Evolutionary conservation across 2,797 vertebrate species (phyloP), one percentile per base, ranked within the genome.

Genomic region (Myoxocephalus aenaeus): DNA sequence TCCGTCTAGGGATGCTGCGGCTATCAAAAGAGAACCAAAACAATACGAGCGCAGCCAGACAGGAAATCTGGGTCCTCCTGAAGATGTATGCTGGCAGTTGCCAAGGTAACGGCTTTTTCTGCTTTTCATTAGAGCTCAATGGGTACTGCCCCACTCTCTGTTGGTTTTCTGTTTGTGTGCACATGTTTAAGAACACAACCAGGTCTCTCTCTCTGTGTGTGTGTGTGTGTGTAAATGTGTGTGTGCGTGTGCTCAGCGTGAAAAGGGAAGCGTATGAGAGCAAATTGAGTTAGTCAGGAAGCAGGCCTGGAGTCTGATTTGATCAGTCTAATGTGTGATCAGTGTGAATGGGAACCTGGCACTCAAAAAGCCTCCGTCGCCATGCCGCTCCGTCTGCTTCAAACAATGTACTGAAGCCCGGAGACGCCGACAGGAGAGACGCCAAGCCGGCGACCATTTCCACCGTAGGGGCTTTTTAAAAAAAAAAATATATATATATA

Each of bases 251-350:
- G 71, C 72, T 71, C 83, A 72, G 84, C 73, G 81, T 87, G 89
- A 87, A 83, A 88, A 90, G 85, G 89, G 92, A 92, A 90, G 88
- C 69, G 79, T 83, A 90, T 73, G 66, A 82, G 81, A 86, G 87
- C 85, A 91, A 90, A 94, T 92, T 74, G 90, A 93, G 89, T 93
- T 93, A 92, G 91, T 86, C 89, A 92, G 91, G 92, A 94, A 94
- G 90, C 91, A 93, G 91, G 85, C 85, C 90, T 78, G 88, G 76
- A 83, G 92, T 89, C 89, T 92, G 90, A 93, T 94, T 91, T 83
- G 92, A 94, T 94, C 91, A 91, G 90, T 80, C 86, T 91, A 91
- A 93, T 91, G 92, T 93, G 90, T 92, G 93, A 93, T 93, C 90
- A 89, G 89, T 92, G 90, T 92, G 89, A 92, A 91, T 88, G 84